phyloP scores from a whole-genome alignment of 1,140 invertebrate genomes.

The Hyposmocoma kahamanoa region DNA sequence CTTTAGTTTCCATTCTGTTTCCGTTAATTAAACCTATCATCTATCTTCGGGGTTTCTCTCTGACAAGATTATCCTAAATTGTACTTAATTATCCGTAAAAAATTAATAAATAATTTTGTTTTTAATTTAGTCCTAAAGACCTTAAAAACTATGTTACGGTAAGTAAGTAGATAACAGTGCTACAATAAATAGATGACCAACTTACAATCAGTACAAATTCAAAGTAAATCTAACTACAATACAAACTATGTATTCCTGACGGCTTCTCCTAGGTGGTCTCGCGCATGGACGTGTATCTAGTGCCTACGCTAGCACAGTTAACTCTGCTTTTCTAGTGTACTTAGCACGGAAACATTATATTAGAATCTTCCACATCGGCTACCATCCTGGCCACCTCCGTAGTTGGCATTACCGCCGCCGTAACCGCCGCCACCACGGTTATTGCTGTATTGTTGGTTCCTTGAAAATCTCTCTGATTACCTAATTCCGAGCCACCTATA shows the following conservation, averaged over 20 bases:
- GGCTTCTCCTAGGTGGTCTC: slow-evolving; percentile 68
- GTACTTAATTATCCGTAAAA: slow-evolving; percentile 66
- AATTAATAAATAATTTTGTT: slow-evolving; percentile 46
- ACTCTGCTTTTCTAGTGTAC: slow-evolving; percentile 72
- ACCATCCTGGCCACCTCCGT: slow-evolving; percentile 36
- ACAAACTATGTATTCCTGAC: slow-evolving; percentile 60
- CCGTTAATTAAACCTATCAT: slow-evolving; percentile 43
- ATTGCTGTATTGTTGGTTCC: slow-evolving; percentile 77
- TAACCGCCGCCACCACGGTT: slow-evolving; percentile 58
- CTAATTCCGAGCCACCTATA: slow-evolving; percentile 83
- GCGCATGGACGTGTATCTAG: slow-evolving; percentile 66
- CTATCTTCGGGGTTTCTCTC: slow-evolving; percentile 43
- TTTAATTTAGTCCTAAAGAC: slow-evolving; percentile 53
- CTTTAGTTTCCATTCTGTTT: too few species aligned
- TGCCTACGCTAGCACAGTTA: slow-evolving; percentile 70
- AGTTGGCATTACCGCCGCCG: slow-evolving; percentile 46
- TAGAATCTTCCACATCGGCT: slow-evolving; percentile 55
- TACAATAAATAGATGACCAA: slow-evolving; percentile 68
- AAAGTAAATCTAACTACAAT: slow-evolving; percentile 53
- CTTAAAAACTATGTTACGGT: slow-evolving; percentile 58
- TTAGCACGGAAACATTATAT: slow-evolving; percentile 65
- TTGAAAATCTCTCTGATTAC: too few species aligned
- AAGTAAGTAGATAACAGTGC: slow-evolving; percentile 69
- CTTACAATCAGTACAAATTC: slow-evolving; percentile 68
- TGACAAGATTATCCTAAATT: slow-evolving; percentile 60